Evolutionary conservation across 2,797 vertebrate species (phyloP).

Genomic region (Sibirionetta formosa): DNA sequence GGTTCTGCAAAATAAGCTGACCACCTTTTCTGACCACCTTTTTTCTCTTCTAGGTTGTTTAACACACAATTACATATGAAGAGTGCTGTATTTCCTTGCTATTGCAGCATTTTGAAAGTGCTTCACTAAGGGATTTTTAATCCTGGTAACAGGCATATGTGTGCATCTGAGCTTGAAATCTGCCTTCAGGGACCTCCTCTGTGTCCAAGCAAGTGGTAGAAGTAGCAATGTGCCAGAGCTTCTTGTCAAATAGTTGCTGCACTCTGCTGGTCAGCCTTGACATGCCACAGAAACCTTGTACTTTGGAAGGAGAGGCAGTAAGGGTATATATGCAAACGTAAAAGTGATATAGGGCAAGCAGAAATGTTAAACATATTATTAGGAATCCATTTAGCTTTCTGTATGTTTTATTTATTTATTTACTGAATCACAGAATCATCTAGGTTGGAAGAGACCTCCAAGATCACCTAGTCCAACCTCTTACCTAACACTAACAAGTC

Average conservation of each 20-base stretch:
- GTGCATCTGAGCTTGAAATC: not conserved
- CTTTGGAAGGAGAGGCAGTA: not conserved
- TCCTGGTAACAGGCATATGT: not conserved
- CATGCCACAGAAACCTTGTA: not conserved
- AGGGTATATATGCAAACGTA: not conserved
- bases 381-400: not conserved
- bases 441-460: no score
- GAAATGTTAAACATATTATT: fast-evolving
- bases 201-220: not conserved
- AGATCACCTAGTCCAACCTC: no score
- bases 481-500: no score
- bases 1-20: not conserved
- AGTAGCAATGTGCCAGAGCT: not conserved
- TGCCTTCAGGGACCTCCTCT: not conserved
- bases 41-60: not conserved
- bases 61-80: not conserved
- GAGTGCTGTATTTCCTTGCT: not conserved
- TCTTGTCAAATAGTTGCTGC: conserved; percentile 35
- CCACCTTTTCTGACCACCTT: fast-evolving
- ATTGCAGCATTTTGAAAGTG: not conserved
- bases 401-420: not conserved
- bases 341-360: not conserved
- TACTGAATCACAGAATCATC: no score
- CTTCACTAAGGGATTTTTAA: conserved; percentile 2
- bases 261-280: conserved; percentile 23